Conservation (phyloP, 2,797 vertebrate genomes). For the Pseudochromis fuscus region DNA sequence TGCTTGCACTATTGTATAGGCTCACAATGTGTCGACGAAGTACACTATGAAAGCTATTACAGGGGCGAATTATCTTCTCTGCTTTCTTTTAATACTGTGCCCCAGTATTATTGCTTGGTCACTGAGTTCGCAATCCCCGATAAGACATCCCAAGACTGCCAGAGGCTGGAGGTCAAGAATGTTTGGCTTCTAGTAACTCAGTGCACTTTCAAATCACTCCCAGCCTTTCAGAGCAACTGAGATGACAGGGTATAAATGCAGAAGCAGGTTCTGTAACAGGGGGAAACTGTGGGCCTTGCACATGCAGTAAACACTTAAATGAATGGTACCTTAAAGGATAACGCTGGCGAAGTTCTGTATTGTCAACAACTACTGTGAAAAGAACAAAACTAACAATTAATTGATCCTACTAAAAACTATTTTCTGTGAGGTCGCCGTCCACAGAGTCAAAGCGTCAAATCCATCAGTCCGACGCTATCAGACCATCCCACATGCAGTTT, state of each 20-base stretch:
- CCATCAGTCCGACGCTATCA: background rate
- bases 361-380: background rate
- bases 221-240: conserved; percentile 41
- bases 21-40: background rate
- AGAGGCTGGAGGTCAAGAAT: conserved; percentile 51
- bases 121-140: conserved; percentile 41
- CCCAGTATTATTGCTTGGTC: conserved; percentile 26
- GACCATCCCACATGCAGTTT: background rate
- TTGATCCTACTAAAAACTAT: background rate
- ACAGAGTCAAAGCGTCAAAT: background rate
- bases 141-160: conserved; percentile 36
- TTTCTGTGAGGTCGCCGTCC: background rate
- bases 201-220: conserved; percentile 53
- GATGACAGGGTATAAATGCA: conserved; percentile 20
- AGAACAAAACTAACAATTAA: background rate
- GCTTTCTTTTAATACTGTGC: conserved; percentile 16
- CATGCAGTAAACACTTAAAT: background rate
- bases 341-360: background rate
- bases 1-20: background rate
- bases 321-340: background rate
- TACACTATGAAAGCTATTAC: conserved; percentile 1
- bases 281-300: background rate
- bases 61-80: conserved; percentile 10
- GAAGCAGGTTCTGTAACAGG: conserved; percentile 1
- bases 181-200: conserved; percentile 54